Base-by-base conservation (phyloP, 2,797 vertebrate species). In the Anabas testudineus region DNA sequence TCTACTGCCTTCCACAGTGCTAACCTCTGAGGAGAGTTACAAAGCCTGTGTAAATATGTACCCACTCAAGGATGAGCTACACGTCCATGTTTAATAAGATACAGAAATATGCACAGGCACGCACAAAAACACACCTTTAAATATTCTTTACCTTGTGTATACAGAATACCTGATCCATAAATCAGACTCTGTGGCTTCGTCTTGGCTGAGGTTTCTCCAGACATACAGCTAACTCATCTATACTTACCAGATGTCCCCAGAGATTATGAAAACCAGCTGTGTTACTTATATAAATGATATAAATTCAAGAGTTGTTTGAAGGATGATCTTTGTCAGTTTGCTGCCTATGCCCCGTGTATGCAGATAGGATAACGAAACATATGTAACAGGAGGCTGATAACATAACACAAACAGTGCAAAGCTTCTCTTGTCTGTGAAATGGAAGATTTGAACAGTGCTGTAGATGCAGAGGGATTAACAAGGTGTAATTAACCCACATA, bases 401-500 rank as follows among this genome's bases (percentile, higher is more conserved):
- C 52, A 43, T 56, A 53, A 65, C 80, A 69, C 10, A 61, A 69
- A 61, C 55, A 47, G 43, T 34, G 42, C 45, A 74, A 69, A 68
- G 53, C 58, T 32, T 56, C 56, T 75, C n/a, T 42, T 76, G 56
- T 57, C 57, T 79, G 61, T 53, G 58, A 78, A 21, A 42, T 48
- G 41, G 45, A 63, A 57, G 21, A 71, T 62, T 71, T 63, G 24
- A 62, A 67, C 7, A 2, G 22, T 10, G 36, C 47, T 10, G 54
- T 47, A 46, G 80, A 81, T 75, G 78, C 36, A 42, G 45, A 58
- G 53, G 73, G 84, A 84, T 87, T 74, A 80, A 32, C 16, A 64
- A 79, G 57, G 67, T 74, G 69, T 74, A 86, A 87, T 90, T 87
- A 88, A 85, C 84, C 81, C 63, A 86, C 63, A 90, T 71, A 42